Evolutionary conservation across 1,140 invertebrate species (phyloP).

Genomic region (Pseudomyrmex pallidus): DNA sequence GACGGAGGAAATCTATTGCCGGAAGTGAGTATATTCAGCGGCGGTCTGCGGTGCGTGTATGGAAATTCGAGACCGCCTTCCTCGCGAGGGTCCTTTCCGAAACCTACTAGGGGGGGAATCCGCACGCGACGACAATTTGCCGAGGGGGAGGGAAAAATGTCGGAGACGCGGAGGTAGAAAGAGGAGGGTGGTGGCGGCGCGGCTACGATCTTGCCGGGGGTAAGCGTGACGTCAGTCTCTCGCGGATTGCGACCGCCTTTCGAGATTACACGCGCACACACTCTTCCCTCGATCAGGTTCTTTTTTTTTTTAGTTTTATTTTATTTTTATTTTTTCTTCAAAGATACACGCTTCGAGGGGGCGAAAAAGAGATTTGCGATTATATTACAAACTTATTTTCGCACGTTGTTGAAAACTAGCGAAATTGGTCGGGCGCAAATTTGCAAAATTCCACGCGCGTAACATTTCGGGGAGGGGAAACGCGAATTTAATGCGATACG

Average conservation of each 20-base stretch:
- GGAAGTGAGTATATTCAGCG: slow-evolving; percentile 83
- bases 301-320: not conserved
- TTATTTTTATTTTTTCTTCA: not conserved
- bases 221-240: slow-evolving; percentile 41
- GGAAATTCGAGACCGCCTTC: slow-evolving; percentile 81
- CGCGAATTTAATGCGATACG: not conserved
- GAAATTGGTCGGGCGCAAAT: not conserved
- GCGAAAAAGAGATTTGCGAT: not conserved
- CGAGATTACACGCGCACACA: not conserved
- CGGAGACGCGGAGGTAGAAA: not conserved
- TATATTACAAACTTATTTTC: not conserved
- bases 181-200: not conserved
- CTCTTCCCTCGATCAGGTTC: not conserved
- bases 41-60: slow-evolving; percentile 78
- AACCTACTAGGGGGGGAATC: slow-evolving; percentile 70
- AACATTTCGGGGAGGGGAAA: not conserved
- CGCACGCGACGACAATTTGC: slow-evolving; percentile 75
- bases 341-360: not conserved
- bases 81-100: slow-evolving; percentile 71
- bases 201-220: slow-evolving; percentile 45
- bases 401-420: not conserved
- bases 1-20: slow-evolving; percentile 84
- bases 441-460: not conserved
- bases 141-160: slow-evolving; percentile 25
- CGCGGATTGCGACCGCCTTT: not conserved